phyloP scores from a whole-genome alignment of 37 sponge, comb jelly and placozoan species.

The Cladorhizidae sp. region DNA sequence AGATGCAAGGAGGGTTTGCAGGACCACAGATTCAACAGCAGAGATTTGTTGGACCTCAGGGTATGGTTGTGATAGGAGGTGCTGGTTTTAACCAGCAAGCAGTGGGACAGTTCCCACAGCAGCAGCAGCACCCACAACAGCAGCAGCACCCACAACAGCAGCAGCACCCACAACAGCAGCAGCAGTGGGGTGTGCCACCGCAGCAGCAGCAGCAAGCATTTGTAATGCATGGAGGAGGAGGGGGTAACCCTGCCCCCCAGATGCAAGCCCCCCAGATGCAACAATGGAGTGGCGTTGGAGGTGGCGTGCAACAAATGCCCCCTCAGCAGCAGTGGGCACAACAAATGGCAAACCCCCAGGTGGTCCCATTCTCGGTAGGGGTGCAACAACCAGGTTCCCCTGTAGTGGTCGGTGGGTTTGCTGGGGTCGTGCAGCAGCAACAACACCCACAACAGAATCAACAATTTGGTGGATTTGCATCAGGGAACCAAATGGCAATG shows the following conservation, averaged over 20 bases:
- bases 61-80: neutral
- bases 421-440: neutral
- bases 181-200: slow-evolving; percentile 1
- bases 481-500: slow-evolving; percentile 1
- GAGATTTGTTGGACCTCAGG: neutral
- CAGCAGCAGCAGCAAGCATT: slow-evolving; percentile 12
- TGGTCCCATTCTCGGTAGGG: neutral
- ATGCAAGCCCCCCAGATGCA: slow-evolving; percentile 17
- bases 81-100: slow-evolving; percentile 8
- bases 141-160: slow-evolving; percentile 21
- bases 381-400: neutral
- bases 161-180: neutral
- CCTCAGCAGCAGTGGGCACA: slow-evolving; percentile 17
- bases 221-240: neutral
- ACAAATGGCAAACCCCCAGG: slow-evolving; percentile 10
- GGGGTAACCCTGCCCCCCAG: neutral
- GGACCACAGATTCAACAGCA: neutral
- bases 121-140: slow-evolving; percentile 13
- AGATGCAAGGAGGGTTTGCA: slow-evolving; percentile 3
- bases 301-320: neutral
- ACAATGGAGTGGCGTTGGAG: slow-evolving; percentile 2
- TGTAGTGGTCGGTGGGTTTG: neutral
- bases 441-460: neutral
- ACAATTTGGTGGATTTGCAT: slow-evolving; percentile 23
- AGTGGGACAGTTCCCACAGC: neutral